Base-by-base conservation (phyloP, 2,888 invertebrate genomes). In the Nymphalis urticae region DNA sequence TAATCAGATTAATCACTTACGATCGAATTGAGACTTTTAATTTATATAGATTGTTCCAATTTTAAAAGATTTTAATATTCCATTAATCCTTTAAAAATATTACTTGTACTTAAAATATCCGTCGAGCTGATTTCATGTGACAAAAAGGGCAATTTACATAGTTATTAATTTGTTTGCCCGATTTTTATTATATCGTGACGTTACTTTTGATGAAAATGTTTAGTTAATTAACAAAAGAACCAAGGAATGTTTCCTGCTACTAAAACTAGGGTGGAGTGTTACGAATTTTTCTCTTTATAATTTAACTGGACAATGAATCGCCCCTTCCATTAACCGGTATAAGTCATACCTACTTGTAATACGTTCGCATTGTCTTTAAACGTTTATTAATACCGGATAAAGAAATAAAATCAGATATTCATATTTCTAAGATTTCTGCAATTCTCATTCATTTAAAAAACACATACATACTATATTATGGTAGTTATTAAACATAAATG, bases 271-370 rank as follows among this genome's bases (percentile, higher is more conserved):
- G 69, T 58, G 65, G 58, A 69, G 62, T 32, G 56, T 65, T 47
- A 65, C 48, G 62, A 64, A 47, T 69, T 62, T 62, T 65, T 61
- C 65, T 69, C 56, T 72, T 53, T 60, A 65, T 70, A 70, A 64
- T 72, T 72, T 65, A 68, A 70, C 60, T 65, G 62, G 62, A 67
- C 64, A 62, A 66, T 71, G 51, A 65, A 50, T 62, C 56, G 65
- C 58, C 65, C 65, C 62, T 65, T 64, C 59, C 48, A 63, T 58
- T 48, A 63, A 47, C 36, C 17, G n/a, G 10, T 64, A 50, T 59
- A 68, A 64, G 21, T 48, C 47, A 63, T 51, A 63, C 58, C 27
- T 47, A n/a, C 48, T 48, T 67, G 48, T 24, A 42, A 56, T n/a
- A 19, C 32, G 27, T 62, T 67, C 13, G 21, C 66, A 67, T 62